Base-by-base conservation (phyloP, 2,888 invertebrate species). In the Priocnemis perturbator region DNA sequence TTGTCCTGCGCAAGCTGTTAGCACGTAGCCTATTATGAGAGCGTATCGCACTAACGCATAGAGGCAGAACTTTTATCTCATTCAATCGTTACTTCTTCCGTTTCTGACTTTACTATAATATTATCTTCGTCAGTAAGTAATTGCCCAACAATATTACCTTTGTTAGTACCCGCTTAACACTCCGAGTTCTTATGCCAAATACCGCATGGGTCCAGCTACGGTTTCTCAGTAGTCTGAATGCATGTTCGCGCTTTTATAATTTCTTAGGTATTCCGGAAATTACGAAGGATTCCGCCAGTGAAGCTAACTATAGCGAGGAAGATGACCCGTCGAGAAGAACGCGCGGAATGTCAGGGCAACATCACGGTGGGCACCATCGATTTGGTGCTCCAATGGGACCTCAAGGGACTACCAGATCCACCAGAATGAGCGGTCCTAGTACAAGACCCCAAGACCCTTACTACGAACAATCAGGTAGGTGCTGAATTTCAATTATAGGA, bases 251-350 rank as follows among this genome's bases (percentile, higher is more conserved):
- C 63, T 45, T 58, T 67, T 68, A 50, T 19, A 17, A 57, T 61
- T 74, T 64, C 64, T 21, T 74, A 89, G 89, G 88, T 78, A 85
- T 90, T 87, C 89, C 91, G 91, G 95, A 95, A 92, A 95, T 96
- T 90, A 95, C 95, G 88, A 95, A 95, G 92, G 95, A 96, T 86
- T 92, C 93, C 88, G 93, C 94, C 69, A 91, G 92, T 80, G 92
- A 91, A 89, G 92, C 90, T 60, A 92, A 93, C 90, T 92, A 93
- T 90, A 93, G 93, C 88, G 94, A 94, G 88, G 95, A 94, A 83
- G 92, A 92, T 78, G 89, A 91, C 84, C 85, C 91, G 67, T 89
- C 91, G 65, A 88, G 91, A 72, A 89, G 86, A 81, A 84, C 84
- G 26, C 84, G 87, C 20, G 86, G 83, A 47, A 84, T 85, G 79